Base-by-base conservation (phyloP, 2,888 invertebrate species). In the Aleiodes alternator region DNA sequence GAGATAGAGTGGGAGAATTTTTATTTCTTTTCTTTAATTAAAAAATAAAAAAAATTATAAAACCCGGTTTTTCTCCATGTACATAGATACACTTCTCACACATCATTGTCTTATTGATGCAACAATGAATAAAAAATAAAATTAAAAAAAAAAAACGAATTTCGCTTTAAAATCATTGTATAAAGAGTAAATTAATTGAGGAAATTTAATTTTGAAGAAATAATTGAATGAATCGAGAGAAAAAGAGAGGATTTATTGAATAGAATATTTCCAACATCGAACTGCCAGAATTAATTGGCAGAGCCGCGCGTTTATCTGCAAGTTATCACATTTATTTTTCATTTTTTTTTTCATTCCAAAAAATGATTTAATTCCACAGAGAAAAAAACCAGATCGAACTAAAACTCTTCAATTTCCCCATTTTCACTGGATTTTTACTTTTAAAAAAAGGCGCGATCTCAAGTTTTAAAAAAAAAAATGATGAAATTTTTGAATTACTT, bases 1-100 rank as follows among this genome's bases (percentile, higher is more conserved):
- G 80, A 85, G 82, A 43, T 43, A 78, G 82, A 85, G 87, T 85
- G 85, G 85, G 84, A 81, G 14, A 51, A n/a, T 29, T 53, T 51
- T 68, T 5, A 29, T 31, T 68, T 68, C n/a, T 68, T 68, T 68
- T 14, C 2, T 48, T 66, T 31, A 31, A 53, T 53, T 53, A 12
- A 16, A 16, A 16, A n/a, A n/a, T n/a, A n/a, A 51, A 12, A 14
- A 14, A 16, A 53, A 34, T 34, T 0, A 34, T 34, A 34, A 4
- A 34, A 53, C 8, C 51, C 6, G 51, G 2, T 31, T 12, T 68
- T 51, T 16, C 50, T 68, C 48, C 48, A 51, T 68, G 68, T 68
- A 68, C 48, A 68, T 68, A 68, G 23, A 51, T 51, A 51, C 31
- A 34, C 29, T 23, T 68, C 51, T 50, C 34, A 53, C 53, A 53